Conservation (phyloP, 2,113 vertebrate species). For the Brienomyrus longianalis region DNA sequence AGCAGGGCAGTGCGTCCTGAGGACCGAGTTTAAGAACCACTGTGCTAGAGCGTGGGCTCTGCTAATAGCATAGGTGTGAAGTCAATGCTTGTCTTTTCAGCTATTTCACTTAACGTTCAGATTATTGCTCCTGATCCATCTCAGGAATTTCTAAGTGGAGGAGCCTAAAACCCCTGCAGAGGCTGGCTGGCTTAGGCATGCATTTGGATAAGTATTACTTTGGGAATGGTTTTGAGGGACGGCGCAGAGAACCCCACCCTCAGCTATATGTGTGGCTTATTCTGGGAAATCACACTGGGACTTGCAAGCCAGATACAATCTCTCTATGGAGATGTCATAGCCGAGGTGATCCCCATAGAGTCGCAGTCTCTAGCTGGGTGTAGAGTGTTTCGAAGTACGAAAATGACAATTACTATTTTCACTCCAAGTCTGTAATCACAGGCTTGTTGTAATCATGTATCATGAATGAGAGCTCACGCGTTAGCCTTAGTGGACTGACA, state of each 20-base stretch:
- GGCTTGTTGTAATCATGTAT: background rate
- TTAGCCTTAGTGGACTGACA: background rate
- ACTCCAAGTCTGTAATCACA: background rate
- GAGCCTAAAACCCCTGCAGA: background rate
- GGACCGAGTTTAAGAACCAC: too few relatives aligned
- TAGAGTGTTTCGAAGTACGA: background rate
- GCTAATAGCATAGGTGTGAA: background rate
- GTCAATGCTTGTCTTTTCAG: background rate
- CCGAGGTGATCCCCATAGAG: background rate
- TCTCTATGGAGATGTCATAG: background rate
- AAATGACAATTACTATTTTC: background rate
- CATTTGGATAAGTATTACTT: background rate
- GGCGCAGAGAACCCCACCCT: background rate
- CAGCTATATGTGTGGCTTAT: background rate
- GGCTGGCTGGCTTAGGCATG: background rate
- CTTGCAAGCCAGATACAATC: background rate
- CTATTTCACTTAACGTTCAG: background rate
- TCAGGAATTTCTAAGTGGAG: background rate
- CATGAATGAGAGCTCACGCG: background rate
- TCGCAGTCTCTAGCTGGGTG: background rate
- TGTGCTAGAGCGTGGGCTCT: background rate
- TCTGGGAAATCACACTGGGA: background rate
- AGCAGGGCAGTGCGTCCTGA: too few relatives aligned
- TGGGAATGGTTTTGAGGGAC: background rate
- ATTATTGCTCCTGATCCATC: background rate